These are phyloP conservation scores for Silurus glanis DNA, from an alignment of 2,113 vertebrate species.

Conservation along the genomic window DNA sequence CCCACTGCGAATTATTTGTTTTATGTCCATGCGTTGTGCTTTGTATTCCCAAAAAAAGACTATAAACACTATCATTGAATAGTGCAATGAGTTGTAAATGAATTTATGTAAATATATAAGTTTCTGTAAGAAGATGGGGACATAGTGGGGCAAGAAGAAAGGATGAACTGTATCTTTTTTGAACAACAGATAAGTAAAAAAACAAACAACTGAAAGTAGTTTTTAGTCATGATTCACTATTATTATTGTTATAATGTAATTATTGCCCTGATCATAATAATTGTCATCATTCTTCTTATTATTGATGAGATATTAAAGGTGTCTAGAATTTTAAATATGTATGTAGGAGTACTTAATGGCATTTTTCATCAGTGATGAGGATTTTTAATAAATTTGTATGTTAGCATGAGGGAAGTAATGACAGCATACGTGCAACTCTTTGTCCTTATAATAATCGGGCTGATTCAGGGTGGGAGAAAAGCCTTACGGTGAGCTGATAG, in stretches of 20 bases:
- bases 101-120: slow-evolving; percentile 81
- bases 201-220: slow-evolving; percentile 58
- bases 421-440: slow-evolving; percentile 31
- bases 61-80: slow-evolving; percentile 59
- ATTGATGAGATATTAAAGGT: slow-evolving; percentile 62
- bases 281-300: slow-evolving; percentile 61
- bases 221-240: slow-evolving; percentile 63
- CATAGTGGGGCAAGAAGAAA: not conserved
- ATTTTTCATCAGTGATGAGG: slow-evolving; percentile 52
- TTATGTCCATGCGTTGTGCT: slow-evolving; percentile 31
- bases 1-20: slow-evolving; percentile 40
- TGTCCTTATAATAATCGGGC: slow-evolving; percentile 13
- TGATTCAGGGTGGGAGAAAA: slow-evolving; percentile 26
- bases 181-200: slow-evolving; percentile 40
- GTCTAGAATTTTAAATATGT: slow-evolving; percentile 63
- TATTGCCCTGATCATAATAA: slow-evolving; percentile 63
- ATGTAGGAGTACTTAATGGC: slow-evolving; percentile 58
- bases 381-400: slow-evolving; percentile 37
- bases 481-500: slow-evolving; percentile 33
- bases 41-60: slow-evolving; percentile 57
- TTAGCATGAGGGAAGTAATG: slow-evolving; percentile 35
- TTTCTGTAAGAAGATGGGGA: slow-evolving; percentile 56
- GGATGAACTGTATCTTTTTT: slow-evolving; percentile 53
- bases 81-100: slow-evolving; percentile 71
- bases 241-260: slow-evolving; percentile 66